Evolutionary conservation across 2,888 invertebrate species (phyloP), one percentile per base, ranked within the genome.

Genomic region (Caenorhabditis angaria): DNA sequence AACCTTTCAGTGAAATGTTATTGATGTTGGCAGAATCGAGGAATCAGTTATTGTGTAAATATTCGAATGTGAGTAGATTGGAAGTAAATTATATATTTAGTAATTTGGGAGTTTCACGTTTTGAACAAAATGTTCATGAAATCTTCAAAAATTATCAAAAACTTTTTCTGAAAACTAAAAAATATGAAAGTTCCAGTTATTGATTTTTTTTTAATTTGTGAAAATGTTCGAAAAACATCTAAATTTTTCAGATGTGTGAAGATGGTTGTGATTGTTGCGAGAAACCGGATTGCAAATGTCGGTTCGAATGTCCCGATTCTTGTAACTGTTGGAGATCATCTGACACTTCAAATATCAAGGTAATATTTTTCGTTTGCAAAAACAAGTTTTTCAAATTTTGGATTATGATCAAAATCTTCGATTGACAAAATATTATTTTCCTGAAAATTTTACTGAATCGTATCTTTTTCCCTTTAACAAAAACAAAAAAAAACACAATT

Each of bases 1-100:
- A 73, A 18, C 70, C 74, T 3, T 66, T 71, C 28, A 64, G 64
- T 27, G 29, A n/a, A 12, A 48, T 77, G 29, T 55, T 68, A 12
- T 47, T 81, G 5, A 69, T 60, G 0, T 47, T 76, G 29, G 81
- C 77, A 1, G 70, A 76, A 27, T 61, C 64, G 1, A 74, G 67
- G 24, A 81, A 81, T 54, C 68, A 76, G 27, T 59, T 81, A 14
- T 65, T 81, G 10, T 81, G 81, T 63, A 81, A 79, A 64, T 81
- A 79, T 63, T 63, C 65, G 3, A 77, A 71, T 51, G 81, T 81
- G 20, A 56, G 77, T 57, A 14, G 4, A 51, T 20, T 51, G 51
- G 25, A 12, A 14, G 22, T 18, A 35, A 62, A 55, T 29, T 5
- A 27, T 12, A 25, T 50, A 6, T 61, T 61, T 35, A 10, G 6